Percentiles rank a stretch among this genome's conserved stretches.
These are phyloP conservation scores for Notothenia coriiceps DNA, from an alignment of 2,113 vertebrate species.

Conservation along the genomic window DNA sequence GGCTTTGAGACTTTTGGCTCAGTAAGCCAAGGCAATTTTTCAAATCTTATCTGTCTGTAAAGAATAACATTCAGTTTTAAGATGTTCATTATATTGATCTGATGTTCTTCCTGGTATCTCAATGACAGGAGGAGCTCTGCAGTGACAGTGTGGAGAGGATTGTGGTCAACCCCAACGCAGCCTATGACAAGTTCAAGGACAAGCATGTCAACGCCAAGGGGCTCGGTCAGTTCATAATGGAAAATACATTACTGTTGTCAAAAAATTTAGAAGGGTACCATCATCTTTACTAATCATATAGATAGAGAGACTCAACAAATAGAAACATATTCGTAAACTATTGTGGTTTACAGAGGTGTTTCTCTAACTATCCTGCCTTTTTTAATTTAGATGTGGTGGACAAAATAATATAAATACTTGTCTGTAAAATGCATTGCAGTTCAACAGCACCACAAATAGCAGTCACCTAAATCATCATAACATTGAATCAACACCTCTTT, in stretches of 20 bases:
- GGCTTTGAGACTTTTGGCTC: conserved; percentile 37
- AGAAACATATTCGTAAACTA: background rate
- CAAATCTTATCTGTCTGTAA: conserved; percentile 8
- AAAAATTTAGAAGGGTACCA: background rate
- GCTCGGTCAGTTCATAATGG: conserved; percentile 86
- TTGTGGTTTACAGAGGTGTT: background rate
- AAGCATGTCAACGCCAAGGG: conserved; percentile 93
- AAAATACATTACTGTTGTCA: background rate
- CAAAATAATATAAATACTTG: background rate
- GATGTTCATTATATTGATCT: conserved; percentile 5
- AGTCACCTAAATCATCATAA: background rate
- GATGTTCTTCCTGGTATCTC: conserved; percentile 46
- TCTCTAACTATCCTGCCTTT: background rate
- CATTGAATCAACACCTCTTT: background rate
- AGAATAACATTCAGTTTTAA: background rate
- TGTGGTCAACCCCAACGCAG: conserved; percentile 97
- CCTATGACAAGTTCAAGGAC: conserved; percentile 98
- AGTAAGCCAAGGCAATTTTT: conserved; percentile 12
- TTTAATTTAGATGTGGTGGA: background rate
- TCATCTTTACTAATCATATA: background rate
- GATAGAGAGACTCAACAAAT: background rate
- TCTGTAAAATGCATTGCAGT: background rate
- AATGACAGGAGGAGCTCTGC: conserved; percentile 92
- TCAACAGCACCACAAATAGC: background rate
- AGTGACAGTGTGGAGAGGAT: conserved; percentile 97